Percentiles rank a stretch among this genome's conserved stretches.
These are phyloP conservation scores for Muscidifurax raptorellus DNA, from an alignment of 1,140 invertebrate genomes.

Conservation along the genomic window DNA sequence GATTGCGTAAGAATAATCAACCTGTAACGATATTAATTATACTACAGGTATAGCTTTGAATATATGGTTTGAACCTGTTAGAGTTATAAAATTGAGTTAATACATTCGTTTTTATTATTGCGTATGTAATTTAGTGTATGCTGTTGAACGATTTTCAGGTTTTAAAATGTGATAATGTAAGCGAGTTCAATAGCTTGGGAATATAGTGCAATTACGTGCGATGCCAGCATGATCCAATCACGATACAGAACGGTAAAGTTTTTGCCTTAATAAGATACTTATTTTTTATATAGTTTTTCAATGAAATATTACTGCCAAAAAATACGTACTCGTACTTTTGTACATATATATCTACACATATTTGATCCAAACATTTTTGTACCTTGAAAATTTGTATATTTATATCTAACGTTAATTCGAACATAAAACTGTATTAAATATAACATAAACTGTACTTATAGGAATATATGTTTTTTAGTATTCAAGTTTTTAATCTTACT, in stretches of 20 bases:
- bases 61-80: too few relatives aligned
- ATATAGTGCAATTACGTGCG: background rate
- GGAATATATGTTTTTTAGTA: conserved; percentile 13
- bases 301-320: conserved; percentile 24
- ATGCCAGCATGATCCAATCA: background rate
- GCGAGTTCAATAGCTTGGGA: background rate
- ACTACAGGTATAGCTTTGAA: too few relatives aligned
- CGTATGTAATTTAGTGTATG: background rate
- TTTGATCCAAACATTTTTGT: background rate
- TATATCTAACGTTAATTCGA: background rate
- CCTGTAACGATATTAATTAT: too few relatives aligned
- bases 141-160: background rate
- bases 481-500: background rate
- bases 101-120: background rate
- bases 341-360: background rate
- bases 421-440: conserved; percentile 9
- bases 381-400: conserved; percentile 17
- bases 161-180: conserved; percentile 8
- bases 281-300: conserved; percentile 22
- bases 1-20: background rate
- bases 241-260: background rate
- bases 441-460: conserved; percentile 40
- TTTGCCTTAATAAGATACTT: conserved; percentile 34
- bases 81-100: background rate
- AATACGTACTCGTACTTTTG: background rate